Conservation (phyloP, 2,888 invertebrate species). For the Malthinus flaveolus region DNA sequence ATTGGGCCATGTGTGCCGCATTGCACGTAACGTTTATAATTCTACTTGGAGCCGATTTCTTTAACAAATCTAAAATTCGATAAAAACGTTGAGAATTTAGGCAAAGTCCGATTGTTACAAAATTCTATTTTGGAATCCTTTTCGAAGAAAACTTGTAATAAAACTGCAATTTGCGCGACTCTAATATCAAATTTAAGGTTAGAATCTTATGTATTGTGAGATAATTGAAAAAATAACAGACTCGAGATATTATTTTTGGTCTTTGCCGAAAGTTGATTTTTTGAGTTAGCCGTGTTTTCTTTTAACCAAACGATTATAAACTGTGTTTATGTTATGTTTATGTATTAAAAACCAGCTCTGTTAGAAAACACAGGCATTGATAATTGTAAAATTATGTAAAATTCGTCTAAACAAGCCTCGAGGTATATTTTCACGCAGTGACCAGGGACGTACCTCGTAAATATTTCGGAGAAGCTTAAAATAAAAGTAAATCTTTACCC, state of each 20-base stretch:
- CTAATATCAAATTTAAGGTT: constrained; percentile 1
- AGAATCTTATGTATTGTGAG: background rate
- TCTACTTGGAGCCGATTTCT: constrained; percentile 39
- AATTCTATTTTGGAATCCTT: too few relatives aligned
- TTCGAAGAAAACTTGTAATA: background rate
- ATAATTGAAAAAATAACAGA: constrained; percentile 6
- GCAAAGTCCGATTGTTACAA: background rate
- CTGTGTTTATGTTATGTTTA: too few relatives aligned
- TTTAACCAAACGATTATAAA: too few relatives aligned
- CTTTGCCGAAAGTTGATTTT: background rate
- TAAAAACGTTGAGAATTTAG: background rate
- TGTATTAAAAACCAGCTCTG: too few relatives aligned
- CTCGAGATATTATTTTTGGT: constrained; percentile 2
- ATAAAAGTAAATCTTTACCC: constrained; percentile 46
- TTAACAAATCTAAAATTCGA: constrained; percentile 56
- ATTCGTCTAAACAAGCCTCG: background rate
- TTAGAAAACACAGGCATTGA: too few relatives aligned
- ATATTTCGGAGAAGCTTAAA: background rate
- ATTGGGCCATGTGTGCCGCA: constrained; percentile 28
- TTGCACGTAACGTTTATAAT: constrained; percentile 42
- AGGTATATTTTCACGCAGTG: too few relatives aligned
- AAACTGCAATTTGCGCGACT: background rate
- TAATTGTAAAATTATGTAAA: too few relatives aligned
- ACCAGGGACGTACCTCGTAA: background rate
- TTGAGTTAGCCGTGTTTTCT: too few relatives aligned